Conservation (phyloP, 2,113 vertebrate species). For the Puffinus mauretanicus region DNA sequence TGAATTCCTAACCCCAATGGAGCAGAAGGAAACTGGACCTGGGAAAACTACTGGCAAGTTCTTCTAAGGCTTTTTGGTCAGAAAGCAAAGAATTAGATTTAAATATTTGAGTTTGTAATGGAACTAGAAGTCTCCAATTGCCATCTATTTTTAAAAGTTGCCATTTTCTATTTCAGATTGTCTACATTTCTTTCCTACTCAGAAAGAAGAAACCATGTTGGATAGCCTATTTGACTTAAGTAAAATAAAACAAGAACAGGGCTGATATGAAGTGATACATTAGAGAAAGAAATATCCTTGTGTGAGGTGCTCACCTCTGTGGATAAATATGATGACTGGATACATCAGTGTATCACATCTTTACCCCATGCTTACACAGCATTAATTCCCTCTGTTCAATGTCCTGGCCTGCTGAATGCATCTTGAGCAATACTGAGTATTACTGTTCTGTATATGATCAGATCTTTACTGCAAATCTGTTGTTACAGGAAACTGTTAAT, state of each 20-base stretch:
- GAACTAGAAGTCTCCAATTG: background rate
- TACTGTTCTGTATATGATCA: background rate
- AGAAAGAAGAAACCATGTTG: background rate
- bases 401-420: background rate
- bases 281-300: background rate
- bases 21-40: background rate
- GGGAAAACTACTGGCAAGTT: background rate
- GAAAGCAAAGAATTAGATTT: background rate
- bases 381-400: background rate
- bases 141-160: background rate
- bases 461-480: background rate
- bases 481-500: background rate
- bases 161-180: background rate
- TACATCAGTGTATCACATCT: background rate
- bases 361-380: background rate
- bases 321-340: accelerated
- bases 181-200: background rate
- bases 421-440: background rate
- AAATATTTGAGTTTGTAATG: background rate
- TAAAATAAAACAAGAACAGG: background rate
- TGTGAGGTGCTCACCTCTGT: background rate
- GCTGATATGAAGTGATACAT: background rate
- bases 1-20: background rate
- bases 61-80: background rate
- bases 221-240: background rate